Base-by-base conservation (phyloP, 2,888 invertebrate genomes). In the Pinctada fucata region DNA sequence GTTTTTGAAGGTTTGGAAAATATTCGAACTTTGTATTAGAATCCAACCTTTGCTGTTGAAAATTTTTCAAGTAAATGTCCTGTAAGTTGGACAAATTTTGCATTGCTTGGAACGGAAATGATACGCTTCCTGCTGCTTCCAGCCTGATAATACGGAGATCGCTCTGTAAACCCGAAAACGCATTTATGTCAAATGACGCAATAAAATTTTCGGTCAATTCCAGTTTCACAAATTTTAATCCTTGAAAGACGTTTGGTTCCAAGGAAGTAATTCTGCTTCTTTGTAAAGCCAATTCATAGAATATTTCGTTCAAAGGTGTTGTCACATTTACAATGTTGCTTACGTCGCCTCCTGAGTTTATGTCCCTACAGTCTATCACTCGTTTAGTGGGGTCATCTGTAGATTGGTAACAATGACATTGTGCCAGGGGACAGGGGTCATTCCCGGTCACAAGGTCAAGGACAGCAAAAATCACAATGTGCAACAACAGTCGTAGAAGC, bases 151-250 rank as follows among this genome's bases (percentile, higher is more conserved):
- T 97, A 79, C 95, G 95, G 82, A 98, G 94, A 49, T 95, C 95
- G 78, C 95, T 94, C 91, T 97, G 96, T 79, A 97, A 93, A 0
- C 96, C 96, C 69, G 95, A 94, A 90, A 97, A 97, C 6, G 97
- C 97, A 90, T 96, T 95, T 88, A 97, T 97, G 1, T 96, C 96
- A 90, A 97, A 95, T 87, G 95, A 95, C 84, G 95, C 95, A 88
- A 98, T 94, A 85, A 95, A 94, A 92, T 97, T 98, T 72, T 96
- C 96, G 92, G 96, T 96, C 88, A 98, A 94, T 90, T 96, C 97
- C 74, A 93, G 96, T 92, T 96, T 96, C 87, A 95, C 95, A 84
- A 97, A 93, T 81, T 95, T 95, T 86, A 97, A 94, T 10, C 97
- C 97, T 90, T 96, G 96, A 93, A 98, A 97, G 89, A 96, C 96